These are phyloP conservation scores for Cepaea nemoralis DNA, from an alignment of 1,140 invertebrate genomes.

Conservation along the genomic window DNA sequence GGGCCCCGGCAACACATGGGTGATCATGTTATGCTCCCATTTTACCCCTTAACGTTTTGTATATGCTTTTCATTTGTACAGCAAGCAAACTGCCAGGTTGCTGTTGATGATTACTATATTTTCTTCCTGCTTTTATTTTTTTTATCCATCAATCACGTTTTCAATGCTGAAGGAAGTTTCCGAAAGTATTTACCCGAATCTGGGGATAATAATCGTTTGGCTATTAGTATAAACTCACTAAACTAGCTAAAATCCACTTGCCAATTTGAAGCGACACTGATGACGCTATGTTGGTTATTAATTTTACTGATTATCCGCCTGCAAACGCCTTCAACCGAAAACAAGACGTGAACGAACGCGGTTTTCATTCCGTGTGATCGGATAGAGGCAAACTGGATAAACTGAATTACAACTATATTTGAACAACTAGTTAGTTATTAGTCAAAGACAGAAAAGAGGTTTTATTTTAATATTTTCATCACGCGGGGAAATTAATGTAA, in stretches of 20 bases:
- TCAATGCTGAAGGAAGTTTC: too few species aligned
- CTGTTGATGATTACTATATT: too few species aligned
- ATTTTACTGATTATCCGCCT: slow-evolving; percentile 20
- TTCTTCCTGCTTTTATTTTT: too few species aligned
- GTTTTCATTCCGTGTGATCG: background rate
- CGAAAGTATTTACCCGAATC: too few species aligned
- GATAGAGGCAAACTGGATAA: background rate
- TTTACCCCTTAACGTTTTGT: too few species aligned
- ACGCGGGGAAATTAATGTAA: background rate
- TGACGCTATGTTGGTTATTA: slow-evolving; percentile 2
- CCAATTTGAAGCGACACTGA: slow-evolving; percentile 1
- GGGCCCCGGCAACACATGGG: too few species aligned
- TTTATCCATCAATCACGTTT: too few species aligned
- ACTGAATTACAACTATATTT: background rate
- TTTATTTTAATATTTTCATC: too few species aligned
- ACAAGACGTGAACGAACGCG: background rate
- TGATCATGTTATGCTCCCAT: too few species aligned
- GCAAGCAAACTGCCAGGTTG: too few species aligned
- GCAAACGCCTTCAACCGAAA: background rate
- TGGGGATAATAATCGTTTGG: background rate
- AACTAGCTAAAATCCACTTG: slow-evolving; percentile 16
- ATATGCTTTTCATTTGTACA: too few species aligned
- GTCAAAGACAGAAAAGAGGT: background rate
- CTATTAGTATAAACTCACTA: slow-evolving; percentile 13
- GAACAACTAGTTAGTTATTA: background rate